Evolutionary conservation across 2,797 vertebrate genomes (phyloP), one percentile per base, ranked within the genome.

Genomic region (Karalla daura): DNA sequence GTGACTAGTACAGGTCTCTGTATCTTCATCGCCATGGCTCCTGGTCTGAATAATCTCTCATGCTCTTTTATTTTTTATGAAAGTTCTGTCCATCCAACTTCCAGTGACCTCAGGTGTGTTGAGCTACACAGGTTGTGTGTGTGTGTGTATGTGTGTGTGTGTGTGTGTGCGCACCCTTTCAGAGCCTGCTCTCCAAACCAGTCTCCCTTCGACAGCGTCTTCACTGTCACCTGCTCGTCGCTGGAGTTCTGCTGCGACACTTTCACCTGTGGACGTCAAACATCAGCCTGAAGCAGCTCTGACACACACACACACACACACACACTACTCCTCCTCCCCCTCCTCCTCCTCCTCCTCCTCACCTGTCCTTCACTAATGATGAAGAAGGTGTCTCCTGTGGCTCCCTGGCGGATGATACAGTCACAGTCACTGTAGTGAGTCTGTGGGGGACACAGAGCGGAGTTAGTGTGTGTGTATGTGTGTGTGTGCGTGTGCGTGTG

Each of bases 131-230:
- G 13, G 10, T 14, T 1, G 5, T 45, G 14, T 15, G 2, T 24
- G 15, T 23, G 10, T 21, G 50, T 18, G 21, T 56, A 20, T 20
- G 21, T 79, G 21, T 49, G 28, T 24, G 3, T 25, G 9, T 30
- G 12, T 30, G 54, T n/a, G n/a, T 58, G 17, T 18, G 21, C 78
- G 25, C 70, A 94, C 93, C 93, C 93, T 79, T 91, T 88, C 41
- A 94, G 85, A 24, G 92, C 93, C 68, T 92, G 92, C 70, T 94
- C 93, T 58, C 93, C 93, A 44, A 94, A 94, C 91, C 93, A 94
- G 44, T 93, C 91, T 1, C 93, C 93, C 56, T 86, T 86, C 2
- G 78, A 63, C 1, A 94, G 88, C 3, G 73, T 88, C 58, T 86
- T 91, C 75, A 85, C 72, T 0, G 55, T 44, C 46, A 64, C 59